Evolutionary conservation across 2,888 invertebrate genomes (phyloP), one percentile per base, ranked within the genome.

Genomic region (Thecocarcelia acutangulata): DNA sequence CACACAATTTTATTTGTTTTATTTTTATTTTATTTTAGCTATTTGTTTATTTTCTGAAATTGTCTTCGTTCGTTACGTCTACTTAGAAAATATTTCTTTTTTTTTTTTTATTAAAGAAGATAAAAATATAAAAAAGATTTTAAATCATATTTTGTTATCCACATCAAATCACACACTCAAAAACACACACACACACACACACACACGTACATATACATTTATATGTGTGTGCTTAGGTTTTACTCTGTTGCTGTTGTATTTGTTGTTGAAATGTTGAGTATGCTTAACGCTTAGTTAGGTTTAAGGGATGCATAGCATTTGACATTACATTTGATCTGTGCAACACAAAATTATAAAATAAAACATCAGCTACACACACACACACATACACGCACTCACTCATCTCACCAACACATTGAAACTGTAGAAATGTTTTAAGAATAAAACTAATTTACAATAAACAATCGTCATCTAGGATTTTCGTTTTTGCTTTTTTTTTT

Each of bases 201-300:
- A 44, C n/a, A 44, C n/a, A 42, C n/a, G 13, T 13, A 5, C n/a
- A 42, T 42, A 42, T 13, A 42, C n/a, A n/a, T n/a, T n/a, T n/a
- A n/a, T n/a, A n/a, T n/a, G n/a, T n/a, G n/a, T n/a, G n/a, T 44
- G n/a, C 15, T 46, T 17, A 46, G 3, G 8, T 64, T 52, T 50
- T 42, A 52, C 50, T 40, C 12, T 74, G 61, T 48, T 21, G 5
- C 8, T 37, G 58, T 59, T 28, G 48, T 19, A 46, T 4, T 9
- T 52, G 17, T 21, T 63, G 56, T 42, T 24, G 84, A 75, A 81
- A 85, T 82, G 82, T 78, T 68, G 77, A 81, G 74, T 81, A 50
- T 64, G 70, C 74, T 83, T 80, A 82, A 81, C 79, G 84, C 84
- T 84, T 83, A 77, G 84, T 84, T 84, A 81, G 74, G 59, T 82